Evolutionary conservation across 2,888 invertebrate genomes (phyloP).

Genomic region (Mesorhabditis belari): DNA sequence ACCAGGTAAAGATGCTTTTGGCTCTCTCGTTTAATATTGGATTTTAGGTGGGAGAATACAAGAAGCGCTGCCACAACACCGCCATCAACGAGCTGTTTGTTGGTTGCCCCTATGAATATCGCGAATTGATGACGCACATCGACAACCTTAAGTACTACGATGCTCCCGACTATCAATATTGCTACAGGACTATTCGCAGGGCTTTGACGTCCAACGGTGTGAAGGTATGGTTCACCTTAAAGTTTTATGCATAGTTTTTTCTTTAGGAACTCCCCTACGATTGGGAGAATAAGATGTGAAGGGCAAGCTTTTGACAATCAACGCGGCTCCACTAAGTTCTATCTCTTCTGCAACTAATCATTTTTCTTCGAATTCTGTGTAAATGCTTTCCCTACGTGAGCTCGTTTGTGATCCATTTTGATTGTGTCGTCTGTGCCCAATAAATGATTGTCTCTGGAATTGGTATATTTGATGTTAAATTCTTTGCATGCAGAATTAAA

Average conservation of each 20-base stretch:
- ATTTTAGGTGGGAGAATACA: constrained; percentile 36
- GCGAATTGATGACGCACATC: constrained; percentile 20
- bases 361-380: too few species aligned
- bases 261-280: constrained; percentile 37
- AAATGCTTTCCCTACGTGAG: too few species aligned
- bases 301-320: neutral
- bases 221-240: neutral
- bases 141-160: constrained; percentile 45
- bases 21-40: neutral
- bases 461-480: too few species aligned
- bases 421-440: too few species aligned
- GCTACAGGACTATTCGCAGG: constrained; percentile 27
- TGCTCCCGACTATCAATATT: constrained; percentile 37
- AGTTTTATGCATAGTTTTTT: neutral
- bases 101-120: constrained; percentile 11
- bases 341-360: too few species aligned
- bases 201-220: constrained; percentile 19
- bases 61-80: constrained; percentile 26
- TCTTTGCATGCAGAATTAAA: too few species aligned
- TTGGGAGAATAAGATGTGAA: constrained; percentile 27
- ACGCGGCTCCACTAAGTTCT: too few species aligned
- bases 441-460: too few species aligned
- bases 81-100: constrained; percentile 17
- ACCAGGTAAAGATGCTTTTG: constrained; percentile 6
- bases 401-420: too few species aligned